phyloP scores from a whole-genome alignment of 2,888 invertebrate genomes.

The Eustalomyia histrio region DNA sequence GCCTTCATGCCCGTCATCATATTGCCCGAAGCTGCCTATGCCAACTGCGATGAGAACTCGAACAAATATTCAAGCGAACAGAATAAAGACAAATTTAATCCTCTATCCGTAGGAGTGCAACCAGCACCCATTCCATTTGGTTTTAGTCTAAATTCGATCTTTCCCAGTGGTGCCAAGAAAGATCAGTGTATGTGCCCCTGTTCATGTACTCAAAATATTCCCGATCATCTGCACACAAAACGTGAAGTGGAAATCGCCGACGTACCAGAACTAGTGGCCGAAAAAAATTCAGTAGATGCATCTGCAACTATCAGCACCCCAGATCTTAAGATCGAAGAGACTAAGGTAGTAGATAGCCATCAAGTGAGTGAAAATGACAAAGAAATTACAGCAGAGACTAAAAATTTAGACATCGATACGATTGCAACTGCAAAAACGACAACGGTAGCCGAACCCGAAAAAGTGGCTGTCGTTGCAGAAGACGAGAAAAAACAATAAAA shows the following conservation, averaged over 20 bases:
- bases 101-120: conserved; percentile 75
- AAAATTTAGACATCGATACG: conserved; percentile 31
- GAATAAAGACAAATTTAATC: conserved; percentile 70
- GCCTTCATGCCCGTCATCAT: conserved; percentile 87
- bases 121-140: conserved; percentile 73
- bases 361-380: conserved; percentile 51
- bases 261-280: conserved; percentile 12
- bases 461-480: conserved; percentile 30
- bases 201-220: conserved; percentile 77
- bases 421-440: conserved; percentile 13
- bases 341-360: conserved; percentile 28
- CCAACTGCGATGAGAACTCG: conserved; percentile 76
- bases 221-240: conserved; percentile 72
- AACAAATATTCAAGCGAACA: conserved; percentile 66
- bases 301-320: conserved; percentile 16
- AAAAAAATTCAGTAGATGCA: background rate
- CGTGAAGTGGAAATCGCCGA: conserved; percentile 66
- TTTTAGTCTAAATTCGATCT: conserved; percentile 72
- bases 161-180: conserved; percentile 71
- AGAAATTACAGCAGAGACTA: conserved; percentile 41
- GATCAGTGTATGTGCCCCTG: conserved; percentile 79
- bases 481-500: conserved; percentile 12
- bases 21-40: conserved; percentile 83
- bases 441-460: conserved; percentile 4
- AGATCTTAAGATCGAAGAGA: conserved; percentile 44